Base-by-base conservation (phyloP, 2,888 invertebrate species). In the Nemoura dubitans region DNA sequence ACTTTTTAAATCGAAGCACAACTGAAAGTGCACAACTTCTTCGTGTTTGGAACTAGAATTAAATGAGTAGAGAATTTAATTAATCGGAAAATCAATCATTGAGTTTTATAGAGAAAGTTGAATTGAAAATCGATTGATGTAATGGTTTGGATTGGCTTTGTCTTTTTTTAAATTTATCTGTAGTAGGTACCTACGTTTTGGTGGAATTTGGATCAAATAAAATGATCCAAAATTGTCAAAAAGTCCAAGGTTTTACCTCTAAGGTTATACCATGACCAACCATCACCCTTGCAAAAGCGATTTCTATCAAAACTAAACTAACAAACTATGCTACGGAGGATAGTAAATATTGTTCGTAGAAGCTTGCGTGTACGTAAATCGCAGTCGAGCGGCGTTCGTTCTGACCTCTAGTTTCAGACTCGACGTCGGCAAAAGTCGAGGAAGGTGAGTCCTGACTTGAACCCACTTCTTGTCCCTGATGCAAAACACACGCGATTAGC, bases 391-490 rank as follows among this genome's bases (percentile, higher is more conserved):
- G 21, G 21, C 0, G 7, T 26, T 78, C 26, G 26, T 26, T 86
- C 88, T 87, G 86, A 88, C 88, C 88, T 87, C 86, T 86, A 76
- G 16, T 82, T 76, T 86, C 82, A 76, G 80, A 43, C 27, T 82
- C 87, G 84, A 86, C 87, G 80, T 87, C 87, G 84, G 85, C 81
- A 85, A 87, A 86, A 77, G 87, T 59, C 82, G 87, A 86, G 80
- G 87, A 87, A 86, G 30, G 80, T 36, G 87, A 42, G 43, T 85
- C 84, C 86, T 85, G 86, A 85, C 84, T 87, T 85, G 30, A 43
- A 76, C 78, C 86, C 86, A 86, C 84, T 43, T 42, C 87, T 86
- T 87, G 88, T 77, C 84, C 87, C 87, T 88, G 82, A 87, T 59
- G 21, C 83, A 87, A 87, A 80, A 85, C 29, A 88, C n/a, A 86